Base-by-base conservation (phyloP, 1,140 invertebrate species). In the Chrysoperla carnea region DNA sequence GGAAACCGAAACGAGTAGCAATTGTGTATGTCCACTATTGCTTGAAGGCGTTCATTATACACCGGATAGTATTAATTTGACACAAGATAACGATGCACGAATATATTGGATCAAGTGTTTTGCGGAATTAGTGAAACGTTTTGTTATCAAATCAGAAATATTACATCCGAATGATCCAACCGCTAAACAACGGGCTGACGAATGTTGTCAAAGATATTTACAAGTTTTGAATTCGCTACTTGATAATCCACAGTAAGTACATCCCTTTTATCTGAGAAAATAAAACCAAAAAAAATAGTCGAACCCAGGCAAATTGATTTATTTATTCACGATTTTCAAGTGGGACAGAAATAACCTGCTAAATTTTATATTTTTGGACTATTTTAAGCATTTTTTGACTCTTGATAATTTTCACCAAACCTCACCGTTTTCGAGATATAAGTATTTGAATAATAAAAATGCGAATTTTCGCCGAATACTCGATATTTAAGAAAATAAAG, bases 71-170 rank as follows among this genome's bases (percentile, higher is more conserved):
- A 78, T 90, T 40, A 86, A 96, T 66, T 68, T 96, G 9, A 76
- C 81, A 38, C 68, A 76, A 52, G 87, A 95, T 64, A 67, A 69
- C 48, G 83, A 86, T 61, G 91, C 90, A 13, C 73, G 89, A 51
- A 74, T 82, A 48, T 96, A 96, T 64, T 97, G 93, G 93, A 65
- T 96, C 37, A 68, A 78, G 41, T 93, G 89, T 58, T 87, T 96
- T 56, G 78, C 89, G 57, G 76, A 86, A 50, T 78, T 85, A 37
- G 71, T 81, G 4, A 72, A 87, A 57, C 78, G 88, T 50, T 78
- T 85, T 37, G 70, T 82, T 8, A 70, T 76, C 41, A 39, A 70
- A 71, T 51, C 75, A 69, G 61, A 87, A 85, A n/a, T 72, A 83
- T 38, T 68, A 67, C 37, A 91, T 83, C 58, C 86, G 84, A 61